Evolutionary conservation across 1,140 invertebrate species (phyloP).

Genomic region (Pygmarrhopalites habei): DNA sequence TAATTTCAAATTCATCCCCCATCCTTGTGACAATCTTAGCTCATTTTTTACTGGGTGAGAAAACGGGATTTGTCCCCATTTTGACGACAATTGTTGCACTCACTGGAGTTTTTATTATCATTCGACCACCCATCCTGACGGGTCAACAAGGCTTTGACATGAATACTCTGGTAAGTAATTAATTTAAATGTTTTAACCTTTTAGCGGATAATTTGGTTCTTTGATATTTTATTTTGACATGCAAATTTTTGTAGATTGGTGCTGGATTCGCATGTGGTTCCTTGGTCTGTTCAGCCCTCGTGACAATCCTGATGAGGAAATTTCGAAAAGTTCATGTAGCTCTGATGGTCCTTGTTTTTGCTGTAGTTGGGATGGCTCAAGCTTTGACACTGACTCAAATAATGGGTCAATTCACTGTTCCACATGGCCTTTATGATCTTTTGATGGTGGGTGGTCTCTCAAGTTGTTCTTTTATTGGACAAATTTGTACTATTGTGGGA

Average conservation of each 20-base stretch:
- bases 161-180: conserved; percentile 7
- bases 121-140: conserved; percentile 21
- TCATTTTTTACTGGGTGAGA: conserved; percentile 25
- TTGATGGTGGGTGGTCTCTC: background rate
- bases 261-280: too few species aligned
- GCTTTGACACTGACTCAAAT: background rate
- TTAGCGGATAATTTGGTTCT: background rate
- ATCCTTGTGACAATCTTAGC: conserved; percentile 17
- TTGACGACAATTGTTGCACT: conserved; percentile 17
- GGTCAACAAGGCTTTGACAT: conserved; percentile 15
- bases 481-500: background rate
- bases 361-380: conserved; percentile 3
- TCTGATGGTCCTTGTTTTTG: background rate
- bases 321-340: background rate
- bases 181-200: too few species aligned
- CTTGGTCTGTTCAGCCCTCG: background rate
- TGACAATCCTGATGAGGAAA: conserved; percentile 6
- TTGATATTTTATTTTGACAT: conserved; percentile 1
- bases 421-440: background rate
- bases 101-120: conserved; percentile 18
- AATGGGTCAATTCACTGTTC: background rate
- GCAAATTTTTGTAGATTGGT: too few species aligned
- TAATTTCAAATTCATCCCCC: conserved; percentile 21
- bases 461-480: conserved; percentile 3
- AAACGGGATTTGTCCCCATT: conserved; percentile 15